phyloP scores from a whole-genome alignment of 1,140 invertebrate genomes.

The Asbolus verrucosus region DNA sequence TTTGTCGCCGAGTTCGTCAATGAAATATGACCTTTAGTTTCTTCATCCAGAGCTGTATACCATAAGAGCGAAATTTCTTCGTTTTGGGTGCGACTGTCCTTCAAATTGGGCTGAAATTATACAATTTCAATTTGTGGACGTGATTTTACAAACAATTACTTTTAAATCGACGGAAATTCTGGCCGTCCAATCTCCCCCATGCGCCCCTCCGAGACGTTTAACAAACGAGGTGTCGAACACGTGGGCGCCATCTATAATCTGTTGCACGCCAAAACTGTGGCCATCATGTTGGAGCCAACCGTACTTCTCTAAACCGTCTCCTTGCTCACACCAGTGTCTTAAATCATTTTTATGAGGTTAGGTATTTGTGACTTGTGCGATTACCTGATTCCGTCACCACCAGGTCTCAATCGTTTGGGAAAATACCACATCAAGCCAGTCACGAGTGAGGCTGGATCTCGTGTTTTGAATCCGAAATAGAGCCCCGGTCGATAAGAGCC shows the following conservation, averaged over 20 bases:
- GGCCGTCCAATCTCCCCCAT: slow-evolving; percentile 95
- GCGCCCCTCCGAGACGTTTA: slow-evolving; percentile 80
- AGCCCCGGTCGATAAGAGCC: slow-evolving; percentile 89
- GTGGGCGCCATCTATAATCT: slow-evolving; percentile 85
- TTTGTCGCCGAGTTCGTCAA: slow-evolving; percentile 70
- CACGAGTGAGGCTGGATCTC: slow-evolving; percentile 88
- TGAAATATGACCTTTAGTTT: slow-evolving; percentile 72
- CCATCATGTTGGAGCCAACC: slow-evolving; percentile 96
- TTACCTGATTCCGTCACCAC: slow-evolving; percentile 78
- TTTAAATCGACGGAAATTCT: slow-evolving; percentile 79
- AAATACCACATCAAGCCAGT: slow-evolving; percentile 98
- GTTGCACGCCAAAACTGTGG: slow-evolving; percentile 89
- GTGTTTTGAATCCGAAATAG: slow-evolving; percentile 92
- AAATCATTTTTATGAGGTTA: slow-evolving; percentile 53
- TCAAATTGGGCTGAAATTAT: background rate
- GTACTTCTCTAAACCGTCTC: slow-evolving; percentile 83
- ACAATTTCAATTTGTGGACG: too few species aligned
- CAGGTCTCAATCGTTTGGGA: slow-evolving; percentile 73
- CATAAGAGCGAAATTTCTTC: slow-evolving; percentile 79
- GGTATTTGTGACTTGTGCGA: background rate
- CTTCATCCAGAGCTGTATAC: slow-evolving; percentile 82
- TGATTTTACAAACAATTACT: too few species aligned
- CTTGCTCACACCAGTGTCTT: slow-evolving; percentile 95
- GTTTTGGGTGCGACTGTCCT: slow-evolving; percentile 30
- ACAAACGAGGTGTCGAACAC: slow-evolving; percentile 89